phyloP scores from a whole-genome alignment of 2,797 vertebrate genomes.

The Hemitrygon akajei region DNA sequence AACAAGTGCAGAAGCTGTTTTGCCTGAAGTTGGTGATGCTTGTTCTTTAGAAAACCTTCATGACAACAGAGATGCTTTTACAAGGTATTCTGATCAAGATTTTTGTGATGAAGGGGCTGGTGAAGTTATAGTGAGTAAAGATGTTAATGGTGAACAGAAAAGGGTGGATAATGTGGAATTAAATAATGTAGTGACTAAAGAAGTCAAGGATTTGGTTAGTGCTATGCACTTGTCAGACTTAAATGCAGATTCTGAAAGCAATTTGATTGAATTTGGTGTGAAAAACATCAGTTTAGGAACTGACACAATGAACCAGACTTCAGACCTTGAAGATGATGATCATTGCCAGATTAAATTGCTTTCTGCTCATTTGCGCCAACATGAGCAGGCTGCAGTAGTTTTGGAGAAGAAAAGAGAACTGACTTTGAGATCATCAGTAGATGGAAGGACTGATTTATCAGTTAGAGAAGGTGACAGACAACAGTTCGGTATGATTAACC shows the following conservation, averaged over 20 bases:
- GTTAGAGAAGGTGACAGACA: neutral
- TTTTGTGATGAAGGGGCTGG: neutral
- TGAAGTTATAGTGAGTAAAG: neutral
- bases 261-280: neutral
- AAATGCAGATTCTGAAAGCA: neutral
- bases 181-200: neutral
- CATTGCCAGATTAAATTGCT: slow-evolving; percentile 65
- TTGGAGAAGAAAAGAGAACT: slow-evolving; percentile 43
- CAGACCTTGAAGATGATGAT: slow-evolving; percentile 51
- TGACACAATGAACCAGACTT: neutral
- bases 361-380: slow-evolving; percentile 57
- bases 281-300: slow-evolving; percentile 9
- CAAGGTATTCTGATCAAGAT: neutral
- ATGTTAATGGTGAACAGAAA: neutral
- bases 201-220: neutral
- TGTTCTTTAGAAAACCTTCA: neutral
- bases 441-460: neutral
- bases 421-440: neutral
- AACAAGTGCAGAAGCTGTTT: neutral
- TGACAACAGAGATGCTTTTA: neutral
- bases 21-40: neutral
- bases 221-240: neutral
- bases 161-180: neutral
- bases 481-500: neutral
- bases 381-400: slow-evolving; percentile 45